These are phyloP conservation scores for Pterostichus niger DNA, from an alignment of 2,888 invertebrate genomes.

Conservation along the genomic window DNA sequence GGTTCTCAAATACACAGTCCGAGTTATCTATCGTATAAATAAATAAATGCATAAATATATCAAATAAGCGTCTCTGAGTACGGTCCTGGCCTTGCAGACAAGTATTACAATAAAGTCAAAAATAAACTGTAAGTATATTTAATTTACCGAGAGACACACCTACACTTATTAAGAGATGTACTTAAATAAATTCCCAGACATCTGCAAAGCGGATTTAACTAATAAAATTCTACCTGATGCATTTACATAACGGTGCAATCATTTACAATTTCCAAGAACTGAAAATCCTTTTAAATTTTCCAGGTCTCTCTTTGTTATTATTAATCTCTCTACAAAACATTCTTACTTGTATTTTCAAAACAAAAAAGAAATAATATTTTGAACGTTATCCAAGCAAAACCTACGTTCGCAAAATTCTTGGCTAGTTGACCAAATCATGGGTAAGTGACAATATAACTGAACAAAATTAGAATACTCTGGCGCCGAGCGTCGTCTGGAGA, in stretches of 20 bases:
- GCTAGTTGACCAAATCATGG: constrained; percentile 26
- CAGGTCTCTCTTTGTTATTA: not conserved
- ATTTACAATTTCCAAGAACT: not conserved
- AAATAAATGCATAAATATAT: too few species aligned
- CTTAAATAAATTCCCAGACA: too few species aligned
- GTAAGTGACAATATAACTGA: constrained; percentile 29
- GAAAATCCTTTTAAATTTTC: not conserved
- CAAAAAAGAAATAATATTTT: constrained; percentile 55
- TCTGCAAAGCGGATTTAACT: too few species aligned
- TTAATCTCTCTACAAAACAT: constrained; percentile 1
- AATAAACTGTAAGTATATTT: too few species aligned
- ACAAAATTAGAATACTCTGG: constrained; percentile 48
- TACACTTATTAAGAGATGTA: too few species aligned
- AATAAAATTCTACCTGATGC: not conserved
- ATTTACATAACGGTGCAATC: not conserved
- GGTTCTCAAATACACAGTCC: too few species aligned
- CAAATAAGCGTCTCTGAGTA: too few species aligned
- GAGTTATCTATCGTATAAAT: too few species aligned
- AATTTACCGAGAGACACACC: too few species aligned
- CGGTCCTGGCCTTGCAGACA: too few species aligned
- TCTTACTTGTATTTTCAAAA: constrained; percentile 34
- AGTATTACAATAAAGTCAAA: too few species aligned
- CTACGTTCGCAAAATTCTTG: constrained; percentile 53
- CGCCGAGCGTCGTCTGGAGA: constrained; percentile 52
- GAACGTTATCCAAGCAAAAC: constrained; percentile 49